A percentile compares a stretch with the other conserved stretches of the same genome.
Conservation (phyloP, 2,113 vertebrate species). For the Macrotis lagotis region DNA sequence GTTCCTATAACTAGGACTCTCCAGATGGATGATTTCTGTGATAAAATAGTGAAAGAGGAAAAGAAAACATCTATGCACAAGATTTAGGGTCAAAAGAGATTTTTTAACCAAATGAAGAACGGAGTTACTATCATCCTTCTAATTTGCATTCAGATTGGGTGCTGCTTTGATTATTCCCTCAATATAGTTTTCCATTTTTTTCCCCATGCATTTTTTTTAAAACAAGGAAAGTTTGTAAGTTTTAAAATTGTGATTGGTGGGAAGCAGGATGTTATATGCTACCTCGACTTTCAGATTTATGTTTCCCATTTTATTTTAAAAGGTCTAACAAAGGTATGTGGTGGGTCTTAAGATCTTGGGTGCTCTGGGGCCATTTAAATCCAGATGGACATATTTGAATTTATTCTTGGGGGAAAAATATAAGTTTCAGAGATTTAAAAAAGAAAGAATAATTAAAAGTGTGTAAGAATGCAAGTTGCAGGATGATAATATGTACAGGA, state of each 20-base stretch:
- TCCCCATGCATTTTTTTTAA: neutral
- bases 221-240: neutral
- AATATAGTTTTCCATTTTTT: neutral
- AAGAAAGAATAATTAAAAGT: neutral
- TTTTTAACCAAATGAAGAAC: neutral
- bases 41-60: neutral
- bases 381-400: neutral
- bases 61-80: neutral
- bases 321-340: neutral
- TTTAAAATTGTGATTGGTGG: neutral
- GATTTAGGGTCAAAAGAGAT: neutral
- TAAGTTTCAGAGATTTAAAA: neutral
- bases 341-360: neutral
- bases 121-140: neutral
- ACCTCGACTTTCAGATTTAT: neutral
- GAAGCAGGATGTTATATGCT: neutral
- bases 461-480: neutral
- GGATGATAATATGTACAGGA: neutral
- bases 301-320: neutral
- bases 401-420: neutral
- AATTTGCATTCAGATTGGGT: neutral
- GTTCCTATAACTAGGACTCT: neutral
- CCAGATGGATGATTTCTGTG: neutral
- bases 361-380: neutral
- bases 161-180: neutral